Base-by-base conservation (phyloP, 2,797 vertebrate species). In the Peromyscus attwateri region DNA sequence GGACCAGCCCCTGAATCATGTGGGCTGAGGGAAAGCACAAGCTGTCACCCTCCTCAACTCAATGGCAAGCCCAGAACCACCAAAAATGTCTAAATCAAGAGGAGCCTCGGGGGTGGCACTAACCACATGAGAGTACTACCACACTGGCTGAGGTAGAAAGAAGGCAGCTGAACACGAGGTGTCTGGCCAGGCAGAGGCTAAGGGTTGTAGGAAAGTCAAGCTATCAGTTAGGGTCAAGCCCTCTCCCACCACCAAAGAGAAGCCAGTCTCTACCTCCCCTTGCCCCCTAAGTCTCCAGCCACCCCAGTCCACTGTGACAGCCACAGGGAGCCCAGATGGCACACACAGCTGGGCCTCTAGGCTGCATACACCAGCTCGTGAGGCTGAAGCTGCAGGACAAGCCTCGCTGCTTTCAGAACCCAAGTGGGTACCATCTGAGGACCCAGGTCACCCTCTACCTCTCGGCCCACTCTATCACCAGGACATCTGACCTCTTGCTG, bases 111-210 rank as follows among this genome's bases (percentile, higher is more conserved):
- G 89, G 84, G 93, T 7, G 64, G 95, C 62, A 49, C 77, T 62
- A 52, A 1, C 0, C 46, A 12, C 0, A 0, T 9, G 96, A 97
- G 95, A 92, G 96, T 97, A 87, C 96, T 68, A 95, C 92, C 87
- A 4, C 10, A 55, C 91, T 40, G 95, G 97, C 97, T 98, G 98
- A 98, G 98, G 98, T 98, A 99, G 98, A 98, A 98, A 98, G 98
- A 97, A 97, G 97, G 98, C 97, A 97, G 95, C n/a, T 90, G 91
- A 68, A 60, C 89, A 81, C 1, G 43, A 0, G 95, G 97, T 75
- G 82, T 77, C 49, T 23, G 7, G 68, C 19, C 10, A 3, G 49
- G 14, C 17, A 31, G 52, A 43, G 57, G 34, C 60, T 13, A 13
- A 25, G 10, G 62, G 21, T 11, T 27, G 13, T 13, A 52, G 37